Evolutionary conservation across 1,140 invertebrate genomes (phyloP), one percentile per base, ranked within the genome.

Genomic region (Philaenus spumarius): DNA sequence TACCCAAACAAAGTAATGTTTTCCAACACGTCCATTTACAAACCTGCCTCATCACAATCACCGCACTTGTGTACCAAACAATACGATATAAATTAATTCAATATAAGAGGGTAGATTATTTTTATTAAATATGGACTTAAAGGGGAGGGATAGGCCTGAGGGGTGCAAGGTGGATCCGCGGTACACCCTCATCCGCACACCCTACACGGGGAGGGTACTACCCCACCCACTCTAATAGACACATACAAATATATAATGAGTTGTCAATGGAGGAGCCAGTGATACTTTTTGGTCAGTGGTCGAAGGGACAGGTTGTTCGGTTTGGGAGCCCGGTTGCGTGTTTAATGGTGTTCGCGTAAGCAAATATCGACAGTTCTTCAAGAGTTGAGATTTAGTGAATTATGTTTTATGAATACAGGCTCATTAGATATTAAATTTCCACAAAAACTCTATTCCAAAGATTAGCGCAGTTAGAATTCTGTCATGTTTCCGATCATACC

Each of bases 181-280:
- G 40, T 23, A 47, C 15, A 14, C 22, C 17, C 45, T 23, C 35
- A 1, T 20, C 20, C 37, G 11, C 14, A 19, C 55, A 20, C 24
- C 15, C 42, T 43, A 3, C 34, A 23, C 54, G 17, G 30, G 24
- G 45, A 17, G 45, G 17, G 39, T 34, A 34, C 15, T 43, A 34
- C 53, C 55, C 55, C 55, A 26, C 42, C 55, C 55, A 45, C 23
- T 45, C 11, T n/a, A n/a, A n/a, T 12, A 12, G 23, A 9, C 35
- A 46, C 59, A 64, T 61, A 64, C 62, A 61, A 62, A 64, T 64
- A 64, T 64, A 64, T 64, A 64, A 64, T 64, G 62, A 64, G 55
- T 43, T 56, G 59, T 48, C 40, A 64, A 61, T 64, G 56, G 55
- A 52, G 26, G 26, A n/a, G n/a, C n/a, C 26, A 9, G 26, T 30